Percentiles rank a stretch among this genome's conserved stretches.
Evolutionary conservation across 2,888 invertebrate species (phyloP).

Genomic region (Tetrapedia diversipes): DNA sequence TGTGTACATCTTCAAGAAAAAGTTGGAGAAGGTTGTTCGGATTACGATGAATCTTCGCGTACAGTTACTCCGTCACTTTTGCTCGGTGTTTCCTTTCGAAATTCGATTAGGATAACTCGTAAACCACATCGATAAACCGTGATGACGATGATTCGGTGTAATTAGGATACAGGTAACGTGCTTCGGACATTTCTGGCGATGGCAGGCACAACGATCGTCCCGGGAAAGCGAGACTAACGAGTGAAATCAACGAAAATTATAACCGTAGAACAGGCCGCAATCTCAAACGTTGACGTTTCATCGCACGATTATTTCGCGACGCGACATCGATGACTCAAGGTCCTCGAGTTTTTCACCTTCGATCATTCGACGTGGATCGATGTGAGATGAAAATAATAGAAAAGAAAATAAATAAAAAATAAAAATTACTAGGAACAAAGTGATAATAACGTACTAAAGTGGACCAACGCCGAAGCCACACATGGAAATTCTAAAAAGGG

Average conservation of each 20-base stretch:
- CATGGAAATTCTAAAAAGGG: conserved; percentile 73
- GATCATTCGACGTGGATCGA: conserved; percentile 16
- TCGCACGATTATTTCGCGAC: conserved; percentile 7
- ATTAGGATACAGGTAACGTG: conserved; percentile 14
- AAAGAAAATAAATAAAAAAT: background rate
- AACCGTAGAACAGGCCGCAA: conserved; percentile 14
- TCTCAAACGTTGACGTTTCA: conserved; percentile 20
- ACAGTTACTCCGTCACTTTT: background rate
- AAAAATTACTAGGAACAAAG: conserved; percentile 48
- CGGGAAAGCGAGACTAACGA: conserved; percentile 39
- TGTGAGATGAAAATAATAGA: conserved; percentile 2
- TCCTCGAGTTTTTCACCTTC: conserved; percentile 1
- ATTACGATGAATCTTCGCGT: background rate
- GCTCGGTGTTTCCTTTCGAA: background rate
- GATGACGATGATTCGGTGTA: background rate
- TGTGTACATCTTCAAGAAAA: too few relatives aligned
- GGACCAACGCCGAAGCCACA: conserved; percentile 74
- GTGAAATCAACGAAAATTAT: conserved; percentile 47
- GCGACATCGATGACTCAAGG: background rate
- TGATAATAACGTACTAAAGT: conserved; percentile 73
- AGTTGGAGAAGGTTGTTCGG: too few relatives aligned
- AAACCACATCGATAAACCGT: background rate
- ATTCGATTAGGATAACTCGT: conserved; percentile 16
- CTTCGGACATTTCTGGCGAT: conserved; percentile 13
- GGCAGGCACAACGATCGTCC: conserved; percentile 31